Base-by-base conservation (phyloP, 2,113 vertebrate genomes). In the Ptyas mucosa region DNA sequence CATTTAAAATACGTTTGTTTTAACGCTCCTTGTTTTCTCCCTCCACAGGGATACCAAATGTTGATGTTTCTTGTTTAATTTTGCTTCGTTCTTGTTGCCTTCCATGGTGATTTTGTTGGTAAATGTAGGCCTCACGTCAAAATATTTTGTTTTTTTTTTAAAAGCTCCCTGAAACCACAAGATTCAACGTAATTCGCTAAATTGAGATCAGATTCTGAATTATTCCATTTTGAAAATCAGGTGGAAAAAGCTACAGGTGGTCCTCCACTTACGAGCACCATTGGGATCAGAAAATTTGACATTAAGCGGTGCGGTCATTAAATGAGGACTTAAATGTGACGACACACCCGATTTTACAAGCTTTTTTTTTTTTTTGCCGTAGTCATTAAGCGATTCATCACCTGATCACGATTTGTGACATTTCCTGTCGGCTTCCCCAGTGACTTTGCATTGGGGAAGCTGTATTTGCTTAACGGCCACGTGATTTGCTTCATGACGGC, bases 1-100 rank as follows among this genome's bases (percentile, higher is more conserved):
- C 93, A 90, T 89, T 58, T 9, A 55, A 94, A 94, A 86, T 46
- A 43, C 10, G 0, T 85, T 88, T 88, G 93, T 90, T 23, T 92
- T 39, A 43, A 95, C 54, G 14, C 93, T 91, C 53, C 26, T 87
- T 57, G 58, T 61, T 61, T 46, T 94, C 93, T 3, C 24, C 3
- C 64, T 92, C 64, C 92, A 34, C 91, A 95, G 24, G 57, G 43
- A 10, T 64, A 43, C 29, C 8, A 58, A 89, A 91, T 39, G 49
- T 61, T 69, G 86, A 57, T 43, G 52, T 29, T 29, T 58, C 43
- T 90, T 52, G 1, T 46, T 94, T 94, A 29, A 81, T 81, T 81
- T 21, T 3, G 39, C 75, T 5, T 21, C 89, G 89, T 46, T 53
- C n/a, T 51, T 88, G 39, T 55, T 34, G 29, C n/a, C 34, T 69